phyloP scores from a whole-genome alignment of 1,140 invertebrate species.

The Euschistus heros region DNA sequence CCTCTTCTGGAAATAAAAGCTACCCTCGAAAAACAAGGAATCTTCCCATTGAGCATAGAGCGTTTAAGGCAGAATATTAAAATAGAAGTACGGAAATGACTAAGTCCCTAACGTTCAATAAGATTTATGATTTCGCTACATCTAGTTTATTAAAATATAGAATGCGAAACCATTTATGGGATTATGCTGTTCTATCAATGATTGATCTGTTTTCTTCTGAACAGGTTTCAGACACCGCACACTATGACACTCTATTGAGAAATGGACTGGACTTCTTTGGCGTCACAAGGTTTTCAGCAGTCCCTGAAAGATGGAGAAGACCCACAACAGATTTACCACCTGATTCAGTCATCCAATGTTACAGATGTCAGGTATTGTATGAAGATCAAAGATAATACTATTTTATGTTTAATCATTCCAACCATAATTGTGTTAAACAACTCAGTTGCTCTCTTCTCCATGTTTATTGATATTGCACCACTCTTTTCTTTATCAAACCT shows the following conservation, averaged over 20 bases:
- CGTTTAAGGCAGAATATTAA: conserved; percentile 38
- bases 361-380: conserved; percentile 35
- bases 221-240: conserved; percentile 36
- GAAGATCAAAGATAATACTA: too few species aligned
- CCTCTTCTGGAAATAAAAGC: conserved; percentile 38
- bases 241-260: conserved; percentile 38
- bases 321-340: conserved; percentile 13
- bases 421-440: too few species aligned
- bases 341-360: conserved; percentile 39
- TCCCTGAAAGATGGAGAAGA: conserved; percentile 38
- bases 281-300: conserved; percentile 36
- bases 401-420: too few species aligned
- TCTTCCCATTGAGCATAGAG: conserved; percentile 28
- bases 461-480: too few species aligned
- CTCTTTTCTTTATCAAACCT: too few species aligned
- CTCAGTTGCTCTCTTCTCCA: too few species aligned
- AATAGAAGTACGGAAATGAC: conserved; percentile 35
- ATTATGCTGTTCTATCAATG: too few species aligned
- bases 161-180: too few species aligned
- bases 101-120: too few species aligned
- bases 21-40: conserved; percentile 37
- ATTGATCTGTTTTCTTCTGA: neutral
- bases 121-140: too few species aligned
- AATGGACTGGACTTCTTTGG: conserved; percentile 41
- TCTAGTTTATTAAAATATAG: too few species aligned